Conservation (phyloP, 2,888 invertebrate genomes). For the Diadromus collaris region DNA sequence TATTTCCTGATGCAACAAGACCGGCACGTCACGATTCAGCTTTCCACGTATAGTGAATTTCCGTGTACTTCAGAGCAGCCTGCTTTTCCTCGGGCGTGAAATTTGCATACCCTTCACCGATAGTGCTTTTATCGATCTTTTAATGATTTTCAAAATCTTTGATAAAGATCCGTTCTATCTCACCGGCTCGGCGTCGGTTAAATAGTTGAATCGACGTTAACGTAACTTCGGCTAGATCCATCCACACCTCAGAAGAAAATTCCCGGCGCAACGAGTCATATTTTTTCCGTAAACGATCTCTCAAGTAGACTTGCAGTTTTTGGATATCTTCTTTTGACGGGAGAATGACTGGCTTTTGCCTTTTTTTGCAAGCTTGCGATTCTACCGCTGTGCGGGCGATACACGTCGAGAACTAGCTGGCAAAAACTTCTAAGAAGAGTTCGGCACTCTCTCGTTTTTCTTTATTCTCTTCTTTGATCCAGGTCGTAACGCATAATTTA, state of each 20-base stretch:
- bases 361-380: slow-evolving; percentile 31
- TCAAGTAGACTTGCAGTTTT: slow-evolving; percentile 40
- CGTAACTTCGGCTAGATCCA: slow-evolving; percentile 23
- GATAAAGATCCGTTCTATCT: slow-evolving; percentile 53
- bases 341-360: slow-evolving; percentile 35
- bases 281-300: slow-evolving; percentile 17
- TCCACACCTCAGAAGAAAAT: slow-evolving; percentile 40
- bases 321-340: slow-evolving; percentile 53
- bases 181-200: slow-evolving; percentile 63
- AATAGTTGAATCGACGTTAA: slow-evolving; percentile 57
- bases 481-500: slow-evolving; percentile 43
- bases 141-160: slow-evolving; percentile 52
- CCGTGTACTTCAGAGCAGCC: slow-evolving; percentile 31
- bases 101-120: slow-evolving; percentile 33
- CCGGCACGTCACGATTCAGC: slow-evolving; percentile 43
- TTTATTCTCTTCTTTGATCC: slow-evolving; percentile 50
- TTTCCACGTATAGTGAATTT: slow-evolving; percentile 57
- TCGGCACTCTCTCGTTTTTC: slow-evolving; percentile 51
- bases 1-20: slow-evolving; percentile 47
- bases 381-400: slow-evolving; percentile 55
- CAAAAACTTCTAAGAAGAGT: slow-evolving; percentile 54
- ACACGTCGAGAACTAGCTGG: slow-evolving; percentile 39
- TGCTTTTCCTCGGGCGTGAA: slow-evolving; percentile 35
- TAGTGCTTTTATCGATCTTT: slow-evolving; percentile 38
- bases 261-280: slow-evolving; percentile 25